These are phyloP conservation scores for Antechinus flavipes DNA, from an alignment of 2,113 vertebrate genomes.

Conservation along the genomic window DNA sequence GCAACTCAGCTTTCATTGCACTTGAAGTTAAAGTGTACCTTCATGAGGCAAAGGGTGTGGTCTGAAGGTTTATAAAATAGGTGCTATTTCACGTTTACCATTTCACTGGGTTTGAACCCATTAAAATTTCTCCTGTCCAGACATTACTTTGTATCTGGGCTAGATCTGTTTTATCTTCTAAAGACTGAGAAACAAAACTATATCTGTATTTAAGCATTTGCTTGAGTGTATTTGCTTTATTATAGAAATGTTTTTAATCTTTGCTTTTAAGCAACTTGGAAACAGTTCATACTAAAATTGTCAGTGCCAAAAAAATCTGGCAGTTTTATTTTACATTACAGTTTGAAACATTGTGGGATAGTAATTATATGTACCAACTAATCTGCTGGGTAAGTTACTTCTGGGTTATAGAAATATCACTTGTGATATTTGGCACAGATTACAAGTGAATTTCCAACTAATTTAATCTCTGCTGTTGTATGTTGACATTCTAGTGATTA, in stretches of 20 bases:
- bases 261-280: background rate
- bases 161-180: background rate
- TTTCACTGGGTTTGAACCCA: background rate
- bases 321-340: background rate
- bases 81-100: background rate
- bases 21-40: background rate
- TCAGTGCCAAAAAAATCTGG: background rate
- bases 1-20: background rate
- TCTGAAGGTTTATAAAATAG: background rate
- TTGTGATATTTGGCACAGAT: background rate
- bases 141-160: background rate
- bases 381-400: background rate
- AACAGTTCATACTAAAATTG: background rate
- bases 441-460: conserved; percentile 9
- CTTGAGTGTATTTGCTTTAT: background rate
- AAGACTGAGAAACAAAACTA: background rate
- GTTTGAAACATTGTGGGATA: background rate
- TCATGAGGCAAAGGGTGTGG: background rate
- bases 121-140: background rate
- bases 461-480: conserved; percentile 23
- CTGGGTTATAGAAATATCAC: background rate
- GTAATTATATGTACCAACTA: background rate
- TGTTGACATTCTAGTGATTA: conserved; percentile 17
- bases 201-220: background rate
- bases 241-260: background rate